phyloP scores from a whole-genome alignment of 2,113 vertebrate species.

The Petaurus breviceps region DNA sequence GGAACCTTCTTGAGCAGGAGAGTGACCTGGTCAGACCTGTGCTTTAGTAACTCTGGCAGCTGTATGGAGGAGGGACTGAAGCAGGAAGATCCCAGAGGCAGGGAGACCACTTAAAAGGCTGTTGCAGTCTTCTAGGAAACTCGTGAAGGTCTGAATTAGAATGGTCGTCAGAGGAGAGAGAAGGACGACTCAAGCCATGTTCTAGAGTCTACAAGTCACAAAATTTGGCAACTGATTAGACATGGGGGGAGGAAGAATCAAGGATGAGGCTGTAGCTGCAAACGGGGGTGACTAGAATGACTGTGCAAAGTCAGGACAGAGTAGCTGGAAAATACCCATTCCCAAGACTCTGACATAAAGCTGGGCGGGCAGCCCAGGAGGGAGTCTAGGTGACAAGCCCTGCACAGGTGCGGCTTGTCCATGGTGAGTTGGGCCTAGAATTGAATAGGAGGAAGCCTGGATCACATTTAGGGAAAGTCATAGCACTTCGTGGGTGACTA shows the following conservation, averaged over 20 bases:
- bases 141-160: neutral
- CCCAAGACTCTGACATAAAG: neutral
- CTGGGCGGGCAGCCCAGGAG: neutral
- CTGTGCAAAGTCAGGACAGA: no score
- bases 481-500: neutral
- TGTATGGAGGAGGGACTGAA: neutral
- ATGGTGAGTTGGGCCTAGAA: no score
- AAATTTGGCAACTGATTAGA: neutral
- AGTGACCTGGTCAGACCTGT: neutral
- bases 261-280: neutral
- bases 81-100: neutral
- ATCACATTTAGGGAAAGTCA: neutral
- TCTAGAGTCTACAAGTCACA: neutral
- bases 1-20: neutral
- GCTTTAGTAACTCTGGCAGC: neutral
- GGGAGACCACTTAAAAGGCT: neutral
- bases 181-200: neutral
- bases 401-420: no score
- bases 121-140: neutral
- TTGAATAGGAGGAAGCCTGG: neutral
- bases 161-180: neutral
- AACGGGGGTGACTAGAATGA: no score
- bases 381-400: neutral
- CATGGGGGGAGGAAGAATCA: neutral
- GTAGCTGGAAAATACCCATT: no score